Conservation (phyloP, 2,888 invertebrate genomes). For the Oscheius myriophilus region DNA sequence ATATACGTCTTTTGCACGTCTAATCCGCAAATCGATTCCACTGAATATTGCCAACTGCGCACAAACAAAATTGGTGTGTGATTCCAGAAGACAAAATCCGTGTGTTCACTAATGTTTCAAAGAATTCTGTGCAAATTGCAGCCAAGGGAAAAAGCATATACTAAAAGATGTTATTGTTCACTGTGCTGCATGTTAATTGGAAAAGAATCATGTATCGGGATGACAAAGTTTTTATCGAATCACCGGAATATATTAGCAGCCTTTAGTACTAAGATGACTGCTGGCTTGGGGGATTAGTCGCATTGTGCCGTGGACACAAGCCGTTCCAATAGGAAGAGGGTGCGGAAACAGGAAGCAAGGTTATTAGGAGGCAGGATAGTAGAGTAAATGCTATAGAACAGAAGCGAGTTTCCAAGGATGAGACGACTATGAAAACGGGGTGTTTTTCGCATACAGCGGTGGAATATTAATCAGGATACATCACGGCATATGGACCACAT, state of each 20-base stretch:
- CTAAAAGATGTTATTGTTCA: no score
- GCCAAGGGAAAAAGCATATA: no score
- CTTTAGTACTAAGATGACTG: no score
- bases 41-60: conserved; percentile 13
- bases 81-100: background rate
- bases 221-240: no score
- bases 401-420: background rate
- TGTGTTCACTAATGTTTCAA: background rate
- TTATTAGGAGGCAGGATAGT: conserved; percentile 19
- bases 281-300: conserved; percentile 2
- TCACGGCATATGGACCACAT: conserved; percentile 19
- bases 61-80: background rate
- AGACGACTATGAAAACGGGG: no score
- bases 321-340: conserved; percentile 28
- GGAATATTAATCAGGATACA: conserved; percentile 23
- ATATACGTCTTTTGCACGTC: conserved; percentile 10
- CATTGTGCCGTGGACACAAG: background rate
- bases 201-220: no score
- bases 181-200: no score
- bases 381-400: conserved; percentile 25
- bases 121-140: background rate
- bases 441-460: conserved; percentile 3
- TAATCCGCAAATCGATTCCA: conserved; percentile 26
- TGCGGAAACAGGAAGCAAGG: conserved; percentile 29
- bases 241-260: no score